These are phyloP conservation scores for Arenaria interpres DNA, from an alignment of 2,113 vertebrate genomes.

Conservation along the genomic window DNA sequence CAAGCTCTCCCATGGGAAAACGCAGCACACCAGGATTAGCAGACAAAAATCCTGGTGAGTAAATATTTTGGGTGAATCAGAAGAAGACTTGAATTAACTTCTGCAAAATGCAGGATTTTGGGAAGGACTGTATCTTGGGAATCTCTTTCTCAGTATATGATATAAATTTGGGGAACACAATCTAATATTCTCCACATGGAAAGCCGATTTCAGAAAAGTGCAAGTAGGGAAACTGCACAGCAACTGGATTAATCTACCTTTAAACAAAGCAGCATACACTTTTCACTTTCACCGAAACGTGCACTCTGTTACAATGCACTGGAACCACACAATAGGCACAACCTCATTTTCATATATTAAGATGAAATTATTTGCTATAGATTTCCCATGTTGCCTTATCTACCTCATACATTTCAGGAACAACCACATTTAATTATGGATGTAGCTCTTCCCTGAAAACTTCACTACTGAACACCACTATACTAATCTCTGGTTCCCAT, in stretches of 20 bases:
- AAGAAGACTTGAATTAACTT: not conserved
- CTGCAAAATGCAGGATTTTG: not conserved
- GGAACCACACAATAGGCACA: not conserved
- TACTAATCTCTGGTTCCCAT: not conserved
- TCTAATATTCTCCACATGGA: not conserved
- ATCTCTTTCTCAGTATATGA: not conserved
- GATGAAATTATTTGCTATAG: not conserved
- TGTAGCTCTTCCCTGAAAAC: not conserved
- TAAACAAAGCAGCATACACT: not conserved
- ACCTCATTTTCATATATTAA: not conserved
- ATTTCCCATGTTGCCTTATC: not conserved
- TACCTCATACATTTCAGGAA: not conserved
- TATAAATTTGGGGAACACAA: too few species aligned
- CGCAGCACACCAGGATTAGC: not conserved
- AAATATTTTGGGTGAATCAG: not conserved
- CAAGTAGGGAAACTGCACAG: accelerated
- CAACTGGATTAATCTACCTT: not conserved
- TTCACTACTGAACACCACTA: not conserved
- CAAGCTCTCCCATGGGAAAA: not conserved
- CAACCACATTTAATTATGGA: not conserved
- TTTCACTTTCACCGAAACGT: not conserved
- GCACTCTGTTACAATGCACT: not conserved
- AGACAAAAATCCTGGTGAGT: not conserved
- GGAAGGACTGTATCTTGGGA: not conserved
- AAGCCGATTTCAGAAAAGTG: not conserved